phyloP scores from a whole-genome alignment of 2,888 invertebrate genomes.

The Caenorhabditis japonica region DNA sequence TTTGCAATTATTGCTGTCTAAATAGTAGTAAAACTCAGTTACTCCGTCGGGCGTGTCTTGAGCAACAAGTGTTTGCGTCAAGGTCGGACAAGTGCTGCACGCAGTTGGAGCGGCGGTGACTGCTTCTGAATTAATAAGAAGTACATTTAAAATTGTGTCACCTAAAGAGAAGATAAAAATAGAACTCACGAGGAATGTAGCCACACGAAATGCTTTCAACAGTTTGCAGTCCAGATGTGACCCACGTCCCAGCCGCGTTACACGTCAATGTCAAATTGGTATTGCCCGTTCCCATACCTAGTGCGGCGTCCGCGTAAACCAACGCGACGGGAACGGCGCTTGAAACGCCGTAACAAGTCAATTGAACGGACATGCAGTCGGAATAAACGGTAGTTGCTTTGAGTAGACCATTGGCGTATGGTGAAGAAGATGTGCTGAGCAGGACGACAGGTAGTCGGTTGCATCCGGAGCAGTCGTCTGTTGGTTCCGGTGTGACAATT shows the following conservation, averaged over 20 bases:
- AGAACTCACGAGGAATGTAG: conserved; percentile 17
- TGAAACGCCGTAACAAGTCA: conserved; percentile 38
- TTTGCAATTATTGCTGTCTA: conserved; percentile 39
- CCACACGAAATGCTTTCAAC: conserved; percentile 48
- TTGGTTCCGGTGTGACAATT: conserved; percentile 27
- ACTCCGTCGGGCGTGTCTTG: conserved; percentile 54
- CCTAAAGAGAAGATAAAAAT: too few relatives aligned
- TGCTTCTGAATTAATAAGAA: too few relatives aligned
- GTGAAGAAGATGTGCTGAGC: conserved; percentile 19
- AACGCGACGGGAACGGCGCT: conserved; percentile 30
- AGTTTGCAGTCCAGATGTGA: conserved; percentile 25
- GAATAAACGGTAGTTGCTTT: conserved; percentile 32
- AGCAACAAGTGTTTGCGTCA: conserved; percentile 15
- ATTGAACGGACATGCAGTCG: conserved; percentile 34
- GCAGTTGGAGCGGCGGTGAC: conserved; percentile 24
- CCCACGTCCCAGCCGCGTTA: conserved; percentile 30
- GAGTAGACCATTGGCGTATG: conserved; percentile 41
- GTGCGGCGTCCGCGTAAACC: conserved; percentile 27
- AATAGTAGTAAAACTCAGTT: conserved; percentile 56
- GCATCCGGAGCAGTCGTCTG: conserved; percentile 37
- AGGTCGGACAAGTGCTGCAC: conserved; percentile 47
- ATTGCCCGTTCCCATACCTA: conserved; percentile 1
- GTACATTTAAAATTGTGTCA: too few relatives aligned
- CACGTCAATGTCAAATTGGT: conserved; percentile 25
- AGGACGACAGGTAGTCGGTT: conserved; percentile 33